Conservation (phyloP, 1,140 invertebrate species). For the Cotesia glomerata region DNA sequence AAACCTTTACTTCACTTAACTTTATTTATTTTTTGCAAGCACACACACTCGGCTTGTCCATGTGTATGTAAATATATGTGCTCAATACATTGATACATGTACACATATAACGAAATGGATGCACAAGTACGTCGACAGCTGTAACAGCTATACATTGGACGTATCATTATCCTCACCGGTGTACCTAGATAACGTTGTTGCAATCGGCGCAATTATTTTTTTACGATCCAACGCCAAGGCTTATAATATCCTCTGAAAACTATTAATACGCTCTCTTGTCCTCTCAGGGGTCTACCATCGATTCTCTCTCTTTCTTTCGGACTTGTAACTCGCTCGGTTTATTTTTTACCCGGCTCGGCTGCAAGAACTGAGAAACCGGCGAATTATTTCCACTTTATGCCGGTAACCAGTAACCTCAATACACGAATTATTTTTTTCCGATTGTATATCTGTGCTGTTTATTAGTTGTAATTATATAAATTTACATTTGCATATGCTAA, state of each 20-base stretch:
- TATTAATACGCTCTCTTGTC: conserved; percentile 48
- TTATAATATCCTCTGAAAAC: conserved; percentile 47
- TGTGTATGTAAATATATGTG: not conserved
- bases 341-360: no score
- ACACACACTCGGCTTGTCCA: not conserved
- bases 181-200: conserved; percentile 57
- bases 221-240: conserved; percentile 60
- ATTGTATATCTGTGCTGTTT: not conserved
- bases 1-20: not conserved
- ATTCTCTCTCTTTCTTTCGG: not conserved
- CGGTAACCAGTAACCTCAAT: conserved; percentile 16
- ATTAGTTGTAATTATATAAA: no score
- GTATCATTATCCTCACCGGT: conserved; percentile 54
- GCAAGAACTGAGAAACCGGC: not conserved
- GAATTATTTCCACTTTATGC: conserved; percentile 27
- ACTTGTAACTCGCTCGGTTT: not conserved
- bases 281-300: not conserved
- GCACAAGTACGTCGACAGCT: conserved; percentile 41
- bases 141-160: conserved; percentile 50
- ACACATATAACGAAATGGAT: conserved; percentile 37
- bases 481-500: no score
- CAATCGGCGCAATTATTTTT: conserved; percentile 63
- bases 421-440: conserved; percentile 6
- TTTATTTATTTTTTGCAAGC: not conserved
- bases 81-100: conserved; percentile 10